Percentiles rank a stretch among this genome's conserved stretches.
These are phyloP conservation scores for Antechinus stuartii DNA, from an alignment of 2,113 vertebrate species.

Conservation along the genomic window DNA sequence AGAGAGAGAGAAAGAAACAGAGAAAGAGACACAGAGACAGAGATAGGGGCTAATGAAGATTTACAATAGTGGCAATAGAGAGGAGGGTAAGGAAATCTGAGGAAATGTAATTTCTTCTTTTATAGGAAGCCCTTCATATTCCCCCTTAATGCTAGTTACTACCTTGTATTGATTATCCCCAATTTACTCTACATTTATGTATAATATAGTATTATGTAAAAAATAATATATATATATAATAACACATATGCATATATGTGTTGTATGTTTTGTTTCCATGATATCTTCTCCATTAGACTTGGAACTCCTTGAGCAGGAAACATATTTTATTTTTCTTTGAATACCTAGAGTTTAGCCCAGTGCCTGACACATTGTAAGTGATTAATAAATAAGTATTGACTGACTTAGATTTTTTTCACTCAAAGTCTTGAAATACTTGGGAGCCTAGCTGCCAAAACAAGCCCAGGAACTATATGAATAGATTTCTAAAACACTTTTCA, in stretches of 20 bases:
- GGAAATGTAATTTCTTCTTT: not conserved
- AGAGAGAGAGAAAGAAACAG: rapidly evolving
- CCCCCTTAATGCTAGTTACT: not conserved
- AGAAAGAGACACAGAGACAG: not conserved
- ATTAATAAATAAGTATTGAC: not conserved
- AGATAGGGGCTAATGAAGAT: not conserved
- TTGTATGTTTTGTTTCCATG: not conserved
- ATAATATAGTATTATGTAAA: too few species aligned
- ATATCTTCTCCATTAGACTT: not conserved
- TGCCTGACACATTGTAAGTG: not conserved
- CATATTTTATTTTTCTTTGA: not conserved
- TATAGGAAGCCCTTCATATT: not conserved
- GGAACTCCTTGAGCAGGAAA: not conserved
- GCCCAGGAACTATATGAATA: not conserved
- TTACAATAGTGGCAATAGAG: not conserved
- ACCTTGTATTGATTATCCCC: not conserved
- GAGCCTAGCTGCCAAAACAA: not conserved
- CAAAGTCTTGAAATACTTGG: not conserved
- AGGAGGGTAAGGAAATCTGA: not conserved
- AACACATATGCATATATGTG: not conserved
- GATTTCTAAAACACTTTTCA: not conserved
- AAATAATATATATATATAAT: not conserved
- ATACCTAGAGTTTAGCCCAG: too few species aligned
- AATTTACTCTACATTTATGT: not conserved
- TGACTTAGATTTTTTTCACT: not conserved